phyloP scores from a whole-genome alignment of 2,888 invertebrate genomes.

The Rotaria macrura region DNA sequence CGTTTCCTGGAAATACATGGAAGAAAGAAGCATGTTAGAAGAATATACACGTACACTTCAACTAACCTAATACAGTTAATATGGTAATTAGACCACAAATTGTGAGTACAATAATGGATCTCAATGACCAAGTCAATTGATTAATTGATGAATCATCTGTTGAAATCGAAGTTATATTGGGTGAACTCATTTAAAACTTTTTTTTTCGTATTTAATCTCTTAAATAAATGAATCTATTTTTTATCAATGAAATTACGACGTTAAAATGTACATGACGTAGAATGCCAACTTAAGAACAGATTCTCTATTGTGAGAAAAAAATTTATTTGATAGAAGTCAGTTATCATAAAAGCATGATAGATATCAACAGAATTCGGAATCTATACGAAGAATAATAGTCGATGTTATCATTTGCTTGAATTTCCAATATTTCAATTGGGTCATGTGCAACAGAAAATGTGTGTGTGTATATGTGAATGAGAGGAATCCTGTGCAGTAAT shows the following conservation, averaged over 20 bases:
- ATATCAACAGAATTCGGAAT: not conserved
- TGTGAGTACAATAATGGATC: not conserved
- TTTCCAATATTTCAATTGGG: not conserved
- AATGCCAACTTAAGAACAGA: no score
- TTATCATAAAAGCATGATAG: not conserved
- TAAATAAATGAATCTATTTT: no score
- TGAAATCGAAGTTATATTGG: not conserved
- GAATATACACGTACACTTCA: not conserved
- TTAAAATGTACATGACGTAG: no score
- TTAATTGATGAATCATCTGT: not conserved
- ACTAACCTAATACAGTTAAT: not conserved
- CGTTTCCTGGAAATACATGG: conserved; percentile 5
- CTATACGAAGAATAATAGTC: not conserved
- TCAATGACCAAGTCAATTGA: not conserved
- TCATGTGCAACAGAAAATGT: not conserved
- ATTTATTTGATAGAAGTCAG: no score
- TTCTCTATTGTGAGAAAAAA: no score
- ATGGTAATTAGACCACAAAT: not conserved
- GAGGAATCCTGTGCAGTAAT: not conserved
- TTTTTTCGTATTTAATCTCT: no score
- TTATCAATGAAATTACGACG: no score
- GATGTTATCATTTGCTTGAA: not conserved
- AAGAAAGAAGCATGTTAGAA: not conserved
- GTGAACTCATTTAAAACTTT: not conserved
- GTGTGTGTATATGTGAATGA: no score